A percentile compares a stretch with the other conserved stretches of the same genome.
phyloP scores from a whole-genome alignment of 2,797 vertebrate genomes.

The Cephalopachus bancanus region DNA sequence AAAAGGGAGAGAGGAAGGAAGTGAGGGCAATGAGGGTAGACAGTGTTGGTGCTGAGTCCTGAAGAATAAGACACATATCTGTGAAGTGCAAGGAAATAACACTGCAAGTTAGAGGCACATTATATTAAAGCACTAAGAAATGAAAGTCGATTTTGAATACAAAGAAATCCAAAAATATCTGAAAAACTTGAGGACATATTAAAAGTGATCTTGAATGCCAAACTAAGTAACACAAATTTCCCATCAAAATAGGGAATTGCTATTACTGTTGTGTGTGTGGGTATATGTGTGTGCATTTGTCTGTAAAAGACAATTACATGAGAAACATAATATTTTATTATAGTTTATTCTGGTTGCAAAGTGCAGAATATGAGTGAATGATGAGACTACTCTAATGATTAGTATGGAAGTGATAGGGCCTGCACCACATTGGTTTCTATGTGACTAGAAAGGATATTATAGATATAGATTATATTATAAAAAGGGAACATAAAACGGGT shows the following conservation, averaged over 20 bases:
- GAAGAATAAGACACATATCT: neutral
- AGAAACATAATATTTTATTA: neutral
- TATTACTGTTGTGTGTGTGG: neutral
- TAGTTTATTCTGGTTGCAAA: neutral
- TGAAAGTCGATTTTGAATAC: neutral
- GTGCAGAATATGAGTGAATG: neutral
- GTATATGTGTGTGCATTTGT: neutral
- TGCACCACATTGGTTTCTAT: neutral
- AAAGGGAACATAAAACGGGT: neutral
- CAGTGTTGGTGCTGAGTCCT: accelerated
- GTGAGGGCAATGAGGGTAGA: neutral
- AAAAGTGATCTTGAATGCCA: neutral
- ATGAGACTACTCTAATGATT: neutral
- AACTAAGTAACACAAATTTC: neutral
- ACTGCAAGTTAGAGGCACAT: neutral
- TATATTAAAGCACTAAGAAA: neutral
- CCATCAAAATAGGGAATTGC: neutral
- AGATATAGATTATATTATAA: neutral
- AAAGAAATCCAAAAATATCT: neutral
- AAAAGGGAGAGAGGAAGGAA: neutral
- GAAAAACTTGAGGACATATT: neutral
- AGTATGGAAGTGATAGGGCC: neutral
- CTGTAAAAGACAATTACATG: neutral
- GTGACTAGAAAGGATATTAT: neutral
- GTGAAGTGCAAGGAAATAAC: neutral